Base-by-base conservation (phyloP, 2,888 invertebrate genomes). In the Caenorhabditis sinica region DNA sequence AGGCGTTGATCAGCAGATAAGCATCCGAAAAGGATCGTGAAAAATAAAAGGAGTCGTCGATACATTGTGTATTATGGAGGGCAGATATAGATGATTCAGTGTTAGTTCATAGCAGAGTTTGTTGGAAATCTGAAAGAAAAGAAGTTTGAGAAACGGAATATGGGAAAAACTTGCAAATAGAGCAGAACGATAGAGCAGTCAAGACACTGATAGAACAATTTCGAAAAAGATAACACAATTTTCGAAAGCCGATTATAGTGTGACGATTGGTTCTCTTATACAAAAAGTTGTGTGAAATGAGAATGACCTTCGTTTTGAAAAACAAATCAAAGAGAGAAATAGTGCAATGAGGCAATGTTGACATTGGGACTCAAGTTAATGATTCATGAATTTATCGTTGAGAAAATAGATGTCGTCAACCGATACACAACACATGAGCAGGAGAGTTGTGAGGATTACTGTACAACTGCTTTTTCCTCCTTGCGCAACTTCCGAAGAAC, bases 21-120 rank as follows among this genome's bases (percentile, higher is more conserved):
- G 4, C 36, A 65, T 43, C 60, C 58, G 68, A 74, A n/a, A 36
- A 76, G 11, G 25, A 75, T n/a, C 6, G 23, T 11, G 0, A 60
- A 53, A 8, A 61, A 17, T 33, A 74, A 30, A 11, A 71, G n/a
- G 1, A 60, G 30, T 8, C 20, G 30, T 30, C 60, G 68, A 45
- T 58, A 49, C 66, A 74, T 74, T 56, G 8, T 45, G 20, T 40
- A 40, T 2, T 40, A 40, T 69, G 4, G 33, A 40, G 36, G 5
- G 13, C 23, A 56, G 33, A 43, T 63, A 15, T 49, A 0, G 51
- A 17, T 36, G 20, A 23, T 20, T 45, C 17, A n/a, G 45, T 28
- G 66, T 76, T 76, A 76, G 66, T 76, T 56, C 75, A 76, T 76
- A 63, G 72, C 72, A 72, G 30, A n/a, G n/a, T n/a, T 63, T 11